Base-by-base conservation (phyloP, 2,113 vertebrate genomes). In the Miniopterus natalensis region DNA sequence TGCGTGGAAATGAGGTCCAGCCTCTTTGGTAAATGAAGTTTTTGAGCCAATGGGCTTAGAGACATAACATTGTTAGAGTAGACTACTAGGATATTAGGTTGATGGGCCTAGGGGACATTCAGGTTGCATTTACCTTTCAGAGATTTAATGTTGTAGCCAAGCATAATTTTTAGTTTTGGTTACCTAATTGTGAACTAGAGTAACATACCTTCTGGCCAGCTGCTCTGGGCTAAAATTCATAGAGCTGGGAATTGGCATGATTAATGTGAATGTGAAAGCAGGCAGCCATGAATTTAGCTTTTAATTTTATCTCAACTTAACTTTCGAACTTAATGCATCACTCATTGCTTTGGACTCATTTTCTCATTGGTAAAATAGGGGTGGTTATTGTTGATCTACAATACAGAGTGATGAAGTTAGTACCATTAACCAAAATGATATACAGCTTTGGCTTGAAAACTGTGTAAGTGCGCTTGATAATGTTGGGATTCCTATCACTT, bases 221-320 rank as follows among this genome's bases (percentile, higher is more conserved):
- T 88, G 42, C 49, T 75, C 36, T 92, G 92, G 42, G 45, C 42
- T 88, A 79, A 84, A 85, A 94, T 91, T 68, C 42, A 74, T 61
- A 85, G 57, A 68, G 25, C 42, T 75, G 25, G 49, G 36, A 74
- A 84, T 47, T 85, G 51, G 88, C 40, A 75, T 79, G 77, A 68
- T 78, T 73, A 73, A 49, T 80, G 15, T 80, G 29, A 74, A 59
- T 53, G 5, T 86, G 20, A 81, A 89, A 85, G 47, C 70, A 84
- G 80, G 66, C 1, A 36, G 4, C 49, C 59, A 63, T 79, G 77
- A 92, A 29, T 85, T 94, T 61, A 85, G 6, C 18, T 93, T 93
- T 95, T 85, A 79, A 53, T 66, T 94, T 90, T 45, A 74, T n/a
- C 21, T 94, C 84, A 77, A 2, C 80, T 89, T 96, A 71, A 78